Base-by-base conservation (phyloP, 2,797 vertebrate species). In the Anabas testudineus region DNA sequence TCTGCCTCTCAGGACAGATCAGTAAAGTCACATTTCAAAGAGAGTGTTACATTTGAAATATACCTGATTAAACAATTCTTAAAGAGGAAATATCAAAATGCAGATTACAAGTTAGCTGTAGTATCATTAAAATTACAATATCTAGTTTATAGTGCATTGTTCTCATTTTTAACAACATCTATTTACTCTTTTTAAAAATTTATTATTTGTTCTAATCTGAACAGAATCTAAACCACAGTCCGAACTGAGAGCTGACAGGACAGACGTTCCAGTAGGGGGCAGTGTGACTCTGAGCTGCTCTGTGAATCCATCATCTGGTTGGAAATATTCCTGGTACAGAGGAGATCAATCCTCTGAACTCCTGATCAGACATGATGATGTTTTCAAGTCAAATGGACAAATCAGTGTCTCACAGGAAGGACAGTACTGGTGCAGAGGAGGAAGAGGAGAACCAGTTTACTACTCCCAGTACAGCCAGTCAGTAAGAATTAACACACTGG, bases 341-440 rank as follows among this genome's bases (percentile, higher is more conserved):
- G n/a, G 12, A 14, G 13, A 37, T 37, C 13, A 14, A 37, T 37
- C 4, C 10, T 15, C 30, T 21, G 0, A 0, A 19, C n/a, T 12
- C 0, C 51, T 53, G 51, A 0, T 21, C n/a, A 14, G 14, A 15
- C 10, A 15, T 34, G 30, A 30, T 30, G 30, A 7, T 30, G 49
- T 6, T 52, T 47, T 13, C 5, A 18, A 6, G 4, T 16, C 24
- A 28, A n/a, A 37, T 7, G 22, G 7, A 51, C 21, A 41, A 63
- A 41, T 19, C 48, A 28, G 24, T 10, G 48, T 42, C 24, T 30
- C 18, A 21, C 36, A 53, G 24, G 48, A 51, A 22, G 47, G 48
- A 42, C 22, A 32, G 4, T 64, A 64, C 39, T 21, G 48, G 10
- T 64, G 28, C 61, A 64, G 61, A 53, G 61, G n/a, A 60, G 19